Base-by-base conservation (phyloP, 2,888 invertebrate species). In the Caradrina kadenii region DNA sequence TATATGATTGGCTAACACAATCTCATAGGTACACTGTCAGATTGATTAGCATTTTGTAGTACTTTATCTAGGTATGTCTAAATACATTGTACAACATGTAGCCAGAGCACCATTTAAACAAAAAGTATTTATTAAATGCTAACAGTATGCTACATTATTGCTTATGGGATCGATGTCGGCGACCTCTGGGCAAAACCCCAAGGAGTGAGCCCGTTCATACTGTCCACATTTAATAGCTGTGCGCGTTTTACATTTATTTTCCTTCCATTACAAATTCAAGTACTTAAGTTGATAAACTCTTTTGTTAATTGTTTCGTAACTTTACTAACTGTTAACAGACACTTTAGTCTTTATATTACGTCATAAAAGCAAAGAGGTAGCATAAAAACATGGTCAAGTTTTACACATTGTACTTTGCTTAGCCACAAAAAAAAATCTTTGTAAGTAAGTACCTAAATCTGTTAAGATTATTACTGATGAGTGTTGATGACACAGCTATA, bases 111-210 rank as follows among this genome's bases (percentile, higher is more conserved):
- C 1, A 17, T 35, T 53, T 13, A 17, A 62, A 59, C 3, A 45
- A 52, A 6, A 42, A 26, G 19, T 35, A 58, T 21, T 54, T 1
- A 50, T 11, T 55, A 69, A 45, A 45, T 10, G 19, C 35, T 50
- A 59, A 42, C 61, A 54, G 19, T 39, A 45, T 31, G 48, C 39
- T n/a, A 52, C 35, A 35, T 35, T 53, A 55, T 45, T 21, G 10
- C n/a, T 31, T 45, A 48, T 73, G 63, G 70, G 70, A 61, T 67
- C 74, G 70, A 54, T 61, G 53, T 54, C 4, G 7, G 19, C 53
- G 79, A 67, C 61, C 67, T 75, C 52, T 64, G 67, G 71, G 63
- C 39, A 77, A 78, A 78, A 69, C 56, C 75, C 71, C 67, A 72
- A 72, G 45, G 63, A 74, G 55, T 0, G 42, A 39, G 50, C 58